Percentiles rank a stretch among this genome's conserved stretches.
Evolutionary conservation across 2,888 invertebrate species (phyloP).

Genomic region (Hedya salicella): DNA sequence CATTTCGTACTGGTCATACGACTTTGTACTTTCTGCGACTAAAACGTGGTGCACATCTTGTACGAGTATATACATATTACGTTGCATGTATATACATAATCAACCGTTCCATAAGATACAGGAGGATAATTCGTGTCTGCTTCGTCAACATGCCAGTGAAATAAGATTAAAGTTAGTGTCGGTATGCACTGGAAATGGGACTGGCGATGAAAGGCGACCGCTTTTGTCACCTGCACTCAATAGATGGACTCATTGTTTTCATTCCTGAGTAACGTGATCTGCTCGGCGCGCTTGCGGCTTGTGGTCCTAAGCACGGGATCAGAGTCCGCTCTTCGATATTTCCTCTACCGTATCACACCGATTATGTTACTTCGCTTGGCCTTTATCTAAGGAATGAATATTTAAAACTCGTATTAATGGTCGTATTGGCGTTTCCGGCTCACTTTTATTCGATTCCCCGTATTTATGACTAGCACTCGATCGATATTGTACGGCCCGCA

Average conservation of each 20-base stretch:
- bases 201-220: slow-evolving; percentile 35
- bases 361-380: slow-evolving; percentile 47
- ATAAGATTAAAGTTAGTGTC: slow-evolving; percentile 16
- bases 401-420: slow-evolving; percentile 45
- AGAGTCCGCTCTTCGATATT: slow-evolving; percentile 46
- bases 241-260: slow-evolving; percentile 70
- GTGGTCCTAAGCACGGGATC: slow-evolving; percentile 46
- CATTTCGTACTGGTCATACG: too few species aligned
- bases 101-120: too few species aligned
- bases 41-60: too few species aligned
- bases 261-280: slow-evolving; percentile 69
- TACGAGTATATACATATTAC: too few species aligned
- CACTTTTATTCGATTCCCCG: slow-evolving; percentile 60
- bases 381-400: slow-evolving; percentile 47
- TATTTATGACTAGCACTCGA: slow-evolving; percentile 63
- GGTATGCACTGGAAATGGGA: slow-evolving; percentile 21
- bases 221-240: slow-evolving; percentile 64
- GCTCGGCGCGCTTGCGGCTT: slow-evolving; percentile 62
- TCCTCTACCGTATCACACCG: slow-evolving; percentile 46
- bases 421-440: slow-evolving; percentile 48
- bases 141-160: slow-evolving; percentile 19
- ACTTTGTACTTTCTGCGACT: too few species aligned
- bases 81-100: too few species aligned
- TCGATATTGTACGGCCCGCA: slow-evolving; percentile 64
- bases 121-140: slow-evolving; percentile 4